Evolutionary conservation across 2,888 invertebrate species (phyloP).

Genomic region (Athrips mouffetella): DNA sequence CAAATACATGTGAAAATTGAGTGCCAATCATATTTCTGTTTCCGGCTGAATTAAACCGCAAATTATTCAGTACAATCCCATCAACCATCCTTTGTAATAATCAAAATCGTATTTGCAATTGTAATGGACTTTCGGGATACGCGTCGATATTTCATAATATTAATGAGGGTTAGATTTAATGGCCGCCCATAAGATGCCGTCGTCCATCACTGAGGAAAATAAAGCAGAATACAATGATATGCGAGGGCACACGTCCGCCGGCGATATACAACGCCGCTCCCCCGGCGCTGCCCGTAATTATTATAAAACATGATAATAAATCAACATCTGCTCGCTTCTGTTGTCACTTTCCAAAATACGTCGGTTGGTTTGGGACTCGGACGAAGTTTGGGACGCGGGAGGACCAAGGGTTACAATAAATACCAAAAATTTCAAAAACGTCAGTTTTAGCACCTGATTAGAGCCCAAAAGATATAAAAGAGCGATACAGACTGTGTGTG

Average conservation of each 20-base stretch:
- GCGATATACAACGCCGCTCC: conserved; percentile 50
- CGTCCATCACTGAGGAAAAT: conserved; percentile 42
- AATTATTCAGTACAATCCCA: conserved; percentile 23
- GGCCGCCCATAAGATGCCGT: conserved; percentile 27
- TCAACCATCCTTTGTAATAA: not conserved
- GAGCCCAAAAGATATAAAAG: no score
- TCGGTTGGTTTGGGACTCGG: no score
- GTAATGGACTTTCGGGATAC: conserved; percentile 1
- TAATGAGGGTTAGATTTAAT: conserved; percentile 23
- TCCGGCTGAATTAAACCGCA: conserved; percentile 39
- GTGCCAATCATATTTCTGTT: conserved; percentile 35
- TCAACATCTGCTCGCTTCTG: conserved; percentile 71
- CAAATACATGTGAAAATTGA: conserved; percentile 35
- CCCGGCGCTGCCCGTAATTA: conserved; percentile 58
- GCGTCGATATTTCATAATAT: conserved; percentile 7
- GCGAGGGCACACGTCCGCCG: conserved; percentile 37
- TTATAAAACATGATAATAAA: conserved; percentile 74
- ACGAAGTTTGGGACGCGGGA: no score
- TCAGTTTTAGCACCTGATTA: no score
- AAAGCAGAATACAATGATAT: conserved; percentile 43
- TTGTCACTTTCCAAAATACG: conserved; percentile 51
- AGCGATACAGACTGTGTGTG: no score
- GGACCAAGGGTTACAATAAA: no score
- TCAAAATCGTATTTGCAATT: conserved; percentile 15
- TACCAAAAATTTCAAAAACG: no score